phyloP scores from a whole-genome alignment of 2,888 invertebrate species.

The Julus scanicus region DNA sequence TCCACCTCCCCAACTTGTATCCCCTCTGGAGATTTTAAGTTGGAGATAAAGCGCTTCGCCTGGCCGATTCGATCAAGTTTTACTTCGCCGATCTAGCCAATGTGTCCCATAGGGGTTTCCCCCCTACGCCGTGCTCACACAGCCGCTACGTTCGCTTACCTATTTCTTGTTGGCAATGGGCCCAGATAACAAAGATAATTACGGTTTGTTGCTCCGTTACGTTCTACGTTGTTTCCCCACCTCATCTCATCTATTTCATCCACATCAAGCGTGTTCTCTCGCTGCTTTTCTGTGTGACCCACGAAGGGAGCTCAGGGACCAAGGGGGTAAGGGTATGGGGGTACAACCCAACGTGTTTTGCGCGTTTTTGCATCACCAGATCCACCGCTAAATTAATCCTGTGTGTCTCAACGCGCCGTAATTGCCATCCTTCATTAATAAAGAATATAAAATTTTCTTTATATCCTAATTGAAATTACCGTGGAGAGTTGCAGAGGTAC shows the following conservation, averaged over 20 bases:
- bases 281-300: not conserved
- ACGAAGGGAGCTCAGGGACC: not conserved
- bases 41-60: constrained; percentile 52
- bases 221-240: constrained; percentile 34
- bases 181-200: constrained; percentile 50
- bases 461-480: constrained; percentile 52
- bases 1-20: constrained; percentile 38
- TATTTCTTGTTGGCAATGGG: constrained; percentile 47
- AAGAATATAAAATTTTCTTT: constrained; percentile 47
- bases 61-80: constrained; percentile 55
- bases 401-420: constrained; percentile 47
- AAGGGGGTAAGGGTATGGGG: not conserved
- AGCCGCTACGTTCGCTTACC: not conserved
- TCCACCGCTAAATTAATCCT: constrained; percentile 43
- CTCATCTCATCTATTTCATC: constrained; percentile 47
- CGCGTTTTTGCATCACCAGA: not conserved
- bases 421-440: constrained; percentile 50
- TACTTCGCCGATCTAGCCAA: constrained; percentile 53
- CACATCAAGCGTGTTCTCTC: constrained; percentile 11
- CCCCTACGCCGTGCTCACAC: not conserved
- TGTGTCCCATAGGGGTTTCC: constrained; percentile 50
- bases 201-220: constrained; percentile 49
- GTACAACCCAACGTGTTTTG: not conserved
- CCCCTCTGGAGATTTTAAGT: constrained; percentile 49
- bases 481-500: constrained; percentile 34